Base-by-base conservation (phyloP, 2,113 vertebrate genomes). In the Tragelaphus imberbis region DNA sequence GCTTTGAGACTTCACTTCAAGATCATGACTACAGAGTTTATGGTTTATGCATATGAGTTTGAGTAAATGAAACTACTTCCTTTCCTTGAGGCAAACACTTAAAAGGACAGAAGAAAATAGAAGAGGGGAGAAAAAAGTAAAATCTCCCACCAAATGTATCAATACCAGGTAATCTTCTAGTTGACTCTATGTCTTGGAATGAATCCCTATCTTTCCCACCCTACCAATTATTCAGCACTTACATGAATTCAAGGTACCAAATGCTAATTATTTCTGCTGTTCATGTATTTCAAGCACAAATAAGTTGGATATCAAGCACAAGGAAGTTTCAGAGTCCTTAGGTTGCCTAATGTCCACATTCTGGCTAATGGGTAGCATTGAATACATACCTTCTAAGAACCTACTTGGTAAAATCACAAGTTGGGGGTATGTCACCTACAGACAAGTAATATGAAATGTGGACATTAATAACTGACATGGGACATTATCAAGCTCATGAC, bases 1-100 rank as follows among this genome's bases (percentile, higher is more conserved):
- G 87, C 96, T 97, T 95, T 97, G 97, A 97, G 93, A 97, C 97
- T 97, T 97, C 56, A 79, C 90, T 97, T 97, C 94, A 97, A 97
- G 94, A 98, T 97, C 97, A 95, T 98, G 96, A 97, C 94, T 90
- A 36, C 88, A 94, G 94, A 94, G 86, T 84, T 98, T 82, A 97
- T 95, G 87, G 93, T 91, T 97, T 98, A 97, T 91, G 58, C 68
- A 40, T 90, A 68, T 71, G 84, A 95, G 55, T 97, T 97, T 95
- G 88, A 80, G 63, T 95, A 96, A 97, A 95, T 94, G 75, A 55
- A 95, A 81, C 40, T 30, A 94, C 94, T 97, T 94, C 59, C 55
- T 97, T 97, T 97, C 92, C 95, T 97, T 95, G 80, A 96, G 75
- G 36, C 61, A 77, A 94, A 95, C 47, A 68, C 63, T 94, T 81